Evolutionary conservation across 2,113 vertebrate genomes (phyloP), one percentile per base, ranked within the genome.

Genomic region (Cranoglanis bouderius): DNA sequence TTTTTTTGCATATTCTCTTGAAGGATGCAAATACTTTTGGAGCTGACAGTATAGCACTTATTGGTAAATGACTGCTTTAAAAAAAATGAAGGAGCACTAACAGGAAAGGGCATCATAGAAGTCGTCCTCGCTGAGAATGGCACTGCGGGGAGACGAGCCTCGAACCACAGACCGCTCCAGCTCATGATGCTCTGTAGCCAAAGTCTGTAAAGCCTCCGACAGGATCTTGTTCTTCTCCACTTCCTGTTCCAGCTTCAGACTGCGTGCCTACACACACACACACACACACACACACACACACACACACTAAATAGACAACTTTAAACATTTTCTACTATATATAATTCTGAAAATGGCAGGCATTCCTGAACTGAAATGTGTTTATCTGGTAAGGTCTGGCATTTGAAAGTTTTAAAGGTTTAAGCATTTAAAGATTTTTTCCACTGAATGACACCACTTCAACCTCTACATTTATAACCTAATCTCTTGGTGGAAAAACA

Each of bases 221-320:
- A 99, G 96, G 95, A 99, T 98, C 96, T 98, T 98, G 93, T 95
- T 99, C 96, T 98, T 99, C 93, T 98, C 98, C 89, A 97, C 96
- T 93, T 98, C 98, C 91, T 99, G 98, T 95, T 98, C 97, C 95
- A 99, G 95, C 96, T 97, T 98, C 95, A 97, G 89, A 96, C 96
- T 97, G 93, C 97, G 96, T 93, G 97, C 97, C 98, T 99, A 89
- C 14, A 91, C 78, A 87, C 26, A 86, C 53, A 90, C 80, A 3
- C 16, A 91, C 12, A 82, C 83, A 89, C 12, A 91, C 78, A 87
- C 26, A 86, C 53, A 90, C 80, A 82, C 81, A 24, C 70, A 74
- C 38, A 75, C 38, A 9, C 3, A 4, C 8, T 19, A 35, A 70
- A 35, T 35, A 35, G 14, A 63, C 29, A n/a, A 65, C 3, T 35